Base-by-base conservation (phyloP, 2,888 invertebrate genomes). In the Parochlus steinenii region DNA sequence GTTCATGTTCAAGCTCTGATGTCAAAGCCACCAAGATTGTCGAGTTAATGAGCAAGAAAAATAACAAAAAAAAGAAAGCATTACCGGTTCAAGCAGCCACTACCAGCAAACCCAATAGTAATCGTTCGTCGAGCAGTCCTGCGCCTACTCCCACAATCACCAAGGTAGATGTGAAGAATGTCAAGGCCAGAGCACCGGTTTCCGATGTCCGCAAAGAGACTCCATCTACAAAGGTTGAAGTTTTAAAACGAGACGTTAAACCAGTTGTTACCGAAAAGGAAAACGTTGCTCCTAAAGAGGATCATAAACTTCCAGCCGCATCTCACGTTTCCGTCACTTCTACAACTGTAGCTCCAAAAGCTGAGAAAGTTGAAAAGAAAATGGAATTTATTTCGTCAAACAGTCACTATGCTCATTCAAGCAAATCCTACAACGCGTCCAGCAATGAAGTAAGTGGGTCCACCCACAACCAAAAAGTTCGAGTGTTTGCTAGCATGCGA, bases 1-100 rank as follows among this genome's bases (percentile, higher is more conserved):
- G 85, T 30, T 85, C 85, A 39, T 86, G 83, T 55, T 81, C 81
- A 30, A 82, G 82, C 46, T 81, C 78, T 42, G 85, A 86, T 50
- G 77, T 79, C 38, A 83, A 82, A 53, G 69, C 74, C 23, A 44
- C n/a, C n/a, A n/a, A n/a, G n/a, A n/a, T n/a, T n/a, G n/a, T 7
- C 31, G 26, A 15, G 17, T 11, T 10, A 23, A 22, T 32, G 33
- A 37, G 15, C 32, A 32, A 29, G 23, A 36, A 29, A 32, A 42
- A 30, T 44, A 42, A 37, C 22, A 37, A 31, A 27, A 39, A 33
- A 34, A 38, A 39, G 26, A 43, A 44, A 32, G 35, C 40, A 34
- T 23, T 20, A 25, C 15, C 10, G 11, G 8, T 20, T 33, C 8
- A 19, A 27, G 31, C 26, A 26, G 8, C 28, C 15, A 12, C 20